These are phyloP conservation scores for Geococcyx californianus DNA, from an alignment of 2,113 vertebrate species.

Conservation along the genomic window DNA sequence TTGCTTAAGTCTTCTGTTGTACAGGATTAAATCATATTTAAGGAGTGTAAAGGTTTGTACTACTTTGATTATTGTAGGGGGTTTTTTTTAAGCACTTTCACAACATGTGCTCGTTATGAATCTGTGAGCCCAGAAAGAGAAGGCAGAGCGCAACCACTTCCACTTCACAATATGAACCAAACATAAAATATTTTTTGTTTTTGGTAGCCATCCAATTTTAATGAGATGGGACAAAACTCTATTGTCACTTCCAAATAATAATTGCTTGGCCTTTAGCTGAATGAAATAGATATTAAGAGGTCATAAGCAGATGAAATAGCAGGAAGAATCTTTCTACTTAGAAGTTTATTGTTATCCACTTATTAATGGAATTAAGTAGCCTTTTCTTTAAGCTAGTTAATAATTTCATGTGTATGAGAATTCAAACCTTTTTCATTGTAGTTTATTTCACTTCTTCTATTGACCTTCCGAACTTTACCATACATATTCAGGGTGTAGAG, in stretches of 20 bases:
- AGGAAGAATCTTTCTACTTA: not conserved
- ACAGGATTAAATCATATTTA: not conserved
- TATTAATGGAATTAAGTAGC: not conserved
- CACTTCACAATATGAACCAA: not conserved
- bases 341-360: not conserved
- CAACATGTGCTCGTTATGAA: not conserved
- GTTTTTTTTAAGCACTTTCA: not conserved
- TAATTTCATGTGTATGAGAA: not conserved
- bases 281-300: not conserved
- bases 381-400: not conserved
- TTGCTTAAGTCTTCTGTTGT: not conserved
- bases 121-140: not conserved
- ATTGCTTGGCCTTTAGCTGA: not conserved
- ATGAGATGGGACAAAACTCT: not conserved
- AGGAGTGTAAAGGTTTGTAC: not conserved
- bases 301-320: not conserved
- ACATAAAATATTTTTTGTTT: not conserved
- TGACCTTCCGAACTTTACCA: not conserved
- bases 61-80: not conserved
- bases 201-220: not conserved
- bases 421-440: not conserved
- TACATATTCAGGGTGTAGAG: not conserved
- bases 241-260: not conserved
- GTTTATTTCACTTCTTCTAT: not conserved
- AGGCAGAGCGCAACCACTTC: not conserved